These are phyloP conservation scores for Labeo calbasu DNA, from an alignment of 2,797 vertebrate genomes.

Conservation along the genomic window DNA sequence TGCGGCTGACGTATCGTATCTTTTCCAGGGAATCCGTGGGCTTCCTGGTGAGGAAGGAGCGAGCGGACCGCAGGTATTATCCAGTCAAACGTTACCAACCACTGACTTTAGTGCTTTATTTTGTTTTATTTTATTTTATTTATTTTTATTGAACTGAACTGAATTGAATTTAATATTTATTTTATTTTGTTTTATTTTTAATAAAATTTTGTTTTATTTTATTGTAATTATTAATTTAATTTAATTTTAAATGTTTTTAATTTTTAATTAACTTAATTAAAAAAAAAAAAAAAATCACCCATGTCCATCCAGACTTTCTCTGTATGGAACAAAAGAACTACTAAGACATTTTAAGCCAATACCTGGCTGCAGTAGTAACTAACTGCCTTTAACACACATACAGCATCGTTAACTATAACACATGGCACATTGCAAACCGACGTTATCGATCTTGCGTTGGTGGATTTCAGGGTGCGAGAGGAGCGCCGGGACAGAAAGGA, in stretches of 20 bases:
- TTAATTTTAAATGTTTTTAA: too few species aligned
- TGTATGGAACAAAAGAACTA: background rate
- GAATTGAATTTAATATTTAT: too few species aligned
- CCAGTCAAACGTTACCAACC: too few species aligned
- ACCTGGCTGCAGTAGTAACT: background rate
- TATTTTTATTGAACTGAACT: too few species aligned
- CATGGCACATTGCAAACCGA: background rate
- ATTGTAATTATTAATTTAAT: too few species aligned
- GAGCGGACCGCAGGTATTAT: conserved; percentile 69
- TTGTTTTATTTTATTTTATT: too few species aligned
- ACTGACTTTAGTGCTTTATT: too few species aligned
- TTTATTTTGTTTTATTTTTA: too few species aligned
- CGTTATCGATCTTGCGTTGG: conserved; percentile 36
- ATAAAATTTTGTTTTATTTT: too few species aligned
- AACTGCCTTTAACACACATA: background rate
- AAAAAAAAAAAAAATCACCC: too few species aligned
- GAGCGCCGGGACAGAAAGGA: conserved; percentile 72
- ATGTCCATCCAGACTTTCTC: background rate
- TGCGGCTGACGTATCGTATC: conserved; percentile 31
- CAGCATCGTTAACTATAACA: background rate
- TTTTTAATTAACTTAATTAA: too few species aligned
- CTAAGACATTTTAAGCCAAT: background rate
- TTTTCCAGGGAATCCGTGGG: conserved; percentile 72
- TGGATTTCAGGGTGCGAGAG: conserved; percentile 70
- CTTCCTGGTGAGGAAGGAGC: conserved; percentile 70